Conservation (phyloP, 2,797 vertebrate species). For the Myotis planiceps region DNA sequence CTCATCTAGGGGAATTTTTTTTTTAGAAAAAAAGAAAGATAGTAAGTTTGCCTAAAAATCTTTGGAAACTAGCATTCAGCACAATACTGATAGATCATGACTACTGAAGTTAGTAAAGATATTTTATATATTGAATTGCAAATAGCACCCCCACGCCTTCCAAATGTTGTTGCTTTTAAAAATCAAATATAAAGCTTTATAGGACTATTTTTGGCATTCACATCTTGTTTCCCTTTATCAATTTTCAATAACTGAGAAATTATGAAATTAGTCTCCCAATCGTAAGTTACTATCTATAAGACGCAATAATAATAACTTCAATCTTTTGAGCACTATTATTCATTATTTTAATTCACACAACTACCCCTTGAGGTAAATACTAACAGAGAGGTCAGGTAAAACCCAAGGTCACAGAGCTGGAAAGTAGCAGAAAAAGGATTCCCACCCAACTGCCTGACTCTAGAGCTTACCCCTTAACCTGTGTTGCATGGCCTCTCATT, state of each 20-base stretch:
- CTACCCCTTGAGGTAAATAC: background rate
- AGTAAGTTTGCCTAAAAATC: background rate
- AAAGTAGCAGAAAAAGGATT: background rate
- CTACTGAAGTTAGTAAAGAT: background rate
- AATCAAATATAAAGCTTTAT: background rate
- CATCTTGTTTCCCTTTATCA: background rate
- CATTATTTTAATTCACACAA: background rate
- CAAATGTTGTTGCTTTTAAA: background rate
- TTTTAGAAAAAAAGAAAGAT: background rate
- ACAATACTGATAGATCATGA: background rate
- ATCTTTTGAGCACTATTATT: background rate
- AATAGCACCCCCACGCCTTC: background rate
- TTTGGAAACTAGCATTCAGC: background rate
- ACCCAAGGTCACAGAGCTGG: background rate
- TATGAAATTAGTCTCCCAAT: background rate
- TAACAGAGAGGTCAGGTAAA: constrained; percentile 26
- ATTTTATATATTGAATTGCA: background rate
- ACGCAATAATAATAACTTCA: background rate
- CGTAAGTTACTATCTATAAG: background rate
- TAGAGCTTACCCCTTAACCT: background rate
- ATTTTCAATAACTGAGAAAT: background rate
- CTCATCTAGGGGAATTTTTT: background rate
- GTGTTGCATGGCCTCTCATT: background rate
- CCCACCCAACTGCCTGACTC: background rate
- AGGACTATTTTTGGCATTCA: background rate